phyloP scores from a whole-genome alignment of 30 jellyfish, hydroid and myxozoan species.

The Haliclystus octoradiatus region DNA sequence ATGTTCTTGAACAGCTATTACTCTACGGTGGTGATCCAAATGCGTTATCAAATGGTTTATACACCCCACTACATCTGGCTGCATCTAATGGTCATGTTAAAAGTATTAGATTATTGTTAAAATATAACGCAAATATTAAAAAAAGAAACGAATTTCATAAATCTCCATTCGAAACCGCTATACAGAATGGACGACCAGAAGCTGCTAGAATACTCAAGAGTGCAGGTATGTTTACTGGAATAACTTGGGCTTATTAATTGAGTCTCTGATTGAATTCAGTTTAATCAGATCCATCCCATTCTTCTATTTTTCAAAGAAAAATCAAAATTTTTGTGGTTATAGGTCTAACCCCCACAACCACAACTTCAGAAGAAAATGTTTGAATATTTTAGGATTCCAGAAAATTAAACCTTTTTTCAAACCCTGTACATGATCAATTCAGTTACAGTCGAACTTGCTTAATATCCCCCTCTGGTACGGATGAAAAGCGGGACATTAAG shows the following conservation, averaged over 20 bases:
- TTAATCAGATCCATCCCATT: neutral
- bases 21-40: slow-evolving; percentile 75
- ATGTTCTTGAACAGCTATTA: slow-evolving; percentile 48
- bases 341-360: no score
- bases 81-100: slow-evolving; percentile 81
- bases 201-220: slow-evolving; percentile 61
- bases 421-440: no score
- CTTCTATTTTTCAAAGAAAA: neutral
- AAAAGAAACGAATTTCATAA: slow-evolving; percentile 71
- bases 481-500: no score
- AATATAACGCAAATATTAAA: slow-evolving; percentile 45
- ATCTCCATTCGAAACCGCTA: slow-evolving; percentile 79
- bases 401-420: no score
- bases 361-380: no score
- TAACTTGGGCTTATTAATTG: neutral
- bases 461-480: no score
- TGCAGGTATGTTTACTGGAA: slow-evolving; percentile 32
- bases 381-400: no score
- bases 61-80: slow-evolving; percentile 92
- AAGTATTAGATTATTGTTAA: slow-evolving; percentile 57
- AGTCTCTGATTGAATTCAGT: neutral
- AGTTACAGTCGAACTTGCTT: no score
- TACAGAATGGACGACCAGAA: slow-evolving; percentile 26
- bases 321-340: neutral
- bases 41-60: slow-evolving; percentile 66